Evolutionary conservation across 2,797 vertebrate species (phyloP).

Genomic region (Iguana delicatissima): DNA sequence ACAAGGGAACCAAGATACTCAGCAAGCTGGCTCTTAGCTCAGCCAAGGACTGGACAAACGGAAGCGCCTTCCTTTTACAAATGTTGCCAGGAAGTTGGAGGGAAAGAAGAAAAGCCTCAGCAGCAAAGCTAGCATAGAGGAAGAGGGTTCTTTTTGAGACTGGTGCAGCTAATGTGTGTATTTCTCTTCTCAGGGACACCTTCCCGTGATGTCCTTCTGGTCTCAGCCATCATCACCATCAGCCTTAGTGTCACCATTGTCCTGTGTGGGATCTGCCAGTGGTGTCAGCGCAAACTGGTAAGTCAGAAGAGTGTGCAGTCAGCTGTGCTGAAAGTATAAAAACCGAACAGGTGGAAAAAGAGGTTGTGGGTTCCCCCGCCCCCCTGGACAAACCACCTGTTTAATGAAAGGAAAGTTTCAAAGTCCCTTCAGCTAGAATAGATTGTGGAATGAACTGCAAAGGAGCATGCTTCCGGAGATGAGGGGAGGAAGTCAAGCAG

Average conservation of each 20-base stretch:
- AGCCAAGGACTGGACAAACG: background rate
- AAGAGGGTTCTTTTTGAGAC: background rate
- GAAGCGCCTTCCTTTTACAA: background rate
- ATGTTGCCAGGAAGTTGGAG: background rate
- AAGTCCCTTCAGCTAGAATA: background rate
- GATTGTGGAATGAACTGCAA: background rate
- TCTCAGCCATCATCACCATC: constrained; percentile 97
- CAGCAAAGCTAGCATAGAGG: background rate
- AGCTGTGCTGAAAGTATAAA: background rate
- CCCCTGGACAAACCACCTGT: constrained; percentile 13
- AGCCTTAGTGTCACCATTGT: constrained; percentile 97
- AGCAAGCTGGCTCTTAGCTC: background rate
- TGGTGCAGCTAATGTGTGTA: background rate
- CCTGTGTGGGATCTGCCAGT: constrained; percentile 97
- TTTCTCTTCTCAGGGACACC: constrained; percentile 86
- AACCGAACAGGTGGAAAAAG: background rate
- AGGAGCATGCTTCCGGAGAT: background rate
- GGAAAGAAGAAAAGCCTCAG: background rate
- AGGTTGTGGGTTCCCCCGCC: background rate
- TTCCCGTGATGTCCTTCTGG: constrained; percentile 95
- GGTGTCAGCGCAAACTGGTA: constrained; percentile 99
- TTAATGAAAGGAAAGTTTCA: background rate
- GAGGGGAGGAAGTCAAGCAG: background rate
- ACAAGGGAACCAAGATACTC: background rate
- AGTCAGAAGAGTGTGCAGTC: constrained; percentile 67